Evolutionary conservation across 2,797 vertebrate genomes (phyloP).

Genomic region (Sebastes variabilis): DNA sequence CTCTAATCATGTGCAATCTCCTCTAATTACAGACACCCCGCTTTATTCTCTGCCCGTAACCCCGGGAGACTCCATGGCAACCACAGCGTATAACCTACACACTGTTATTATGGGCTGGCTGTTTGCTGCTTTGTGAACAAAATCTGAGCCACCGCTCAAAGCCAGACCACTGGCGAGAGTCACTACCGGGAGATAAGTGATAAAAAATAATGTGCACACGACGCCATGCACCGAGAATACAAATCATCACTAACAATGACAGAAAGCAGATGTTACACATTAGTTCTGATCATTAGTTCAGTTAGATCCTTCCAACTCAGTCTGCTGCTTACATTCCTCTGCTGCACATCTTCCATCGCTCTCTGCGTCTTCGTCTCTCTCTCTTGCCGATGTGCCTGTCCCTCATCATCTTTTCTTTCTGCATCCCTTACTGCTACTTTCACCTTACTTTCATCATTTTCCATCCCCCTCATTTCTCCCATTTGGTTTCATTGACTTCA

Average conservation of each 20-base stretch:
- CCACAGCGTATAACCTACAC: constrained; percentile 80
- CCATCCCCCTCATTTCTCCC: neutral
- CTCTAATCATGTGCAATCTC: constrained; percentile 70
- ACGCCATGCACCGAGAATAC: neutral
- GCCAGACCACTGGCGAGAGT: constrained; percentile 5
- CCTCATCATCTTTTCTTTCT: neutral
- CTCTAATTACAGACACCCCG: constrained; percentile 87
- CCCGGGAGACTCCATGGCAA: constrained; percentile 95
- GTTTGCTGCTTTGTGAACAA: constrained; percentile 38
- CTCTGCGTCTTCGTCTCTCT: neutral
- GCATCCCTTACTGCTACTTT: constrained; percentile 13
- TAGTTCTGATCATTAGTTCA: too few species aligned
- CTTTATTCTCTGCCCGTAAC: constrained; percentile 80
- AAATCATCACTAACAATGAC: neutral
- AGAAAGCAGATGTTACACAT: neutral
- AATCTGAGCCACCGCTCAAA: constrained; percentile 24
- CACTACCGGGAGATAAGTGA: constrained; percentile 15
- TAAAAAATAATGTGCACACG: neutral
- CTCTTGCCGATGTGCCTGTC: neutral
- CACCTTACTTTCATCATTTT: constrained; percentile 46
- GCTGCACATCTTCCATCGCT: constrained; percentile 15
- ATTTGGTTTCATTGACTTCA: constrained; percentile 16
- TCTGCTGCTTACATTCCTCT: constrained; percentile 19
- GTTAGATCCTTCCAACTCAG: neutral
- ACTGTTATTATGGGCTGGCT: constrained; percentile 57